Evolutionary conservation across 2,113 vertebrate species (phyloP), one percentile per base, ranked within the genome.

Genomic region (Hippocampus comes): DNA sequence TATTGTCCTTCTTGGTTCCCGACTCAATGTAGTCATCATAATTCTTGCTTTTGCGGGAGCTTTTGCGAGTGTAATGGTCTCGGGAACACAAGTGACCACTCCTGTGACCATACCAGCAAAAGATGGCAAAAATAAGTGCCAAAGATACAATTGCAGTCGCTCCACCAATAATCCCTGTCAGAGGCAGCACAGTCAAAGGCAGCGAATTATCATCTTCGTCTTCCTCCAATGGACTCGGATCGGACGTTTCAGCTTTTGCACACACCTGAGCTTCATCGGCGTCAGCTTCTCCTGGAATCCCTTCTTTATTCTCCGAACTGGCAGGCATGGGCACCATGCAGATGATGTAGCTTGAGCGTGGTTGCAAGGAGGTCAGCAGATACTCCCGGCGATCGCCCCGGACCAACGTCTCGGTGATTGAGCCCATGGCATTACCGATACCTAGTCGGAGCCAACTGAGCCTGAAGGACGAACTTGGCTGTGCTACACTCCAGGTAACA

Each of bases 1-100:
- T 96, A 75, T 93, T 96, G 77, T 97, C 96, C 84, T 97, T 97
- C 88, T 97, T 97, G 73, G 96, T 97, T 78, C 96, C 96, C 0
- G 95, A 95, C 82, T 97, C 95, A 68, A 96, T 89, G 42, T 97
- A 97, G 83, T 96, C 94, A 1, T 95, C 95, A 73, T 94, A 94
- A 76, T 80, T 91, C 77, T 95, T 93, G 76, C 83, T 93, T 84
- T 91, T 92, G 64, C 92, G 87, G 14, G 91, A 87, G 68, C 85
- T 88, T 79, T 67, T 90, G 71, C 95, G 93, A 63, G 90, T 94
- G 56, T 92, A 94, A 84, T 93, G 87, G 55, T 96, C 94, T 65
- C 82, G 92, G 9, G 90, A 71, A 77, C 94, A 93, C 74, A 95
- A 87, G 79, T 94, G 91, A 4, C 94, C 91, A 8, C 94, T 91